Percentiles rank a stretch among this genome's conserved stretches.
Evolutionary conservation across 1,140 invertebrate species (phyloP).

Genomic region (Meloidogyne chitwoodi): DNA sequence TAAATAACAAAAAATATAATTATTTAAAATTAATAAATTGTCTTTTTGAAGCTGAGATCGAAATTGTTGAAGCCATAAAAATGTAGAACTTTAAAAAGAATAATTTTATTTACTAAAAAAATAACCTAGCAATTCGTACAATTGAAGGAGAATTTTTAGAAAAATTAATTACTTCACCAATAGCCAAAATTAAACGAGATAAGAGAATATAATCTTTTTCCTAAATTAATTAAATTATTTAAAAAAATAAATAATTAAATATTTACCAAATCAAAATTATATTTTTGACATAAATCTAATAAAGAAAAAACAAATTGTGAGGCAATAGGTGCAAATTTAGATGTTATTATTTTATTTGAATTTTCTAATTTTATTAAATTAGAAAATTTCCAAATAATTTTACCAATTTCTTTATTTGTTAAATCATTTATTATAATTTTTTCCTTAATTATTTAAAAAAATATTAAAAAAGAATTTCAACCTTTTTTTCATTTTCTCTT

Average conservation of each 20-base stretch:
- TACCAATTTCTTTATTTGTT: not conserved
- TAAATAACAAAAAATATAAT: conserved; percentile 10
- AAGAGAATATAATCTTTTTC: not conserved
- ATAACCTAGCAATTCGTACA: not conserved
- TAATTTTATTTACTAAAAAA: not conserved
- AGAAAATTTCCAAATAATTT: conserved; percentile 10
- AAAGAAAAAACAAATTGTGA: conserved; percentile 16
- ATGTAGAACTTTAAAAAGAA: not conserved
- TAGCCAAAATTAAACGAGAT: not conserved
- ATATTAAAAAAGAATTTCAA: not conserved
- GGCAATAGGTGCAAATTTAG: not conserved
- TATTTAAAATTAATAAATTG: not conserved
- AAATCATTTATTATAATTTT: not conserved
- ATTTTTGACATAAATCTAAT: conserved; percentile 1
- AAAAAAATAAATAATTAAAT: not conserved
- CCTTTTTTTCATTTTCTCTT: not conserved
- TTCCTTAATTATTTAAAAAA: not conserved
- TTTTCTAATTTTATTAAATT: not conserved
- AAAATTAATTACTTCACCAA: conserved; percentile 1
- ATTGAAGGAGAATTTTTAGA: conserved; percentile 8
- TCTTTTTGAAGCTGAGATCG: not conserved
- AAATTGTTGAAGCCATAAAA: not conserved
- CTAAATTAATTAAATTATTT: not conserved
- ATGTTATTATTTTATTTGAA: not conserved
- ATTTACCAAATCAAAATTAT: not conserved